Evolutionary conservation across 2,113 vertebrate species (phyloP).

Genomic region (Brachypodius melanocephalos): DNA sequence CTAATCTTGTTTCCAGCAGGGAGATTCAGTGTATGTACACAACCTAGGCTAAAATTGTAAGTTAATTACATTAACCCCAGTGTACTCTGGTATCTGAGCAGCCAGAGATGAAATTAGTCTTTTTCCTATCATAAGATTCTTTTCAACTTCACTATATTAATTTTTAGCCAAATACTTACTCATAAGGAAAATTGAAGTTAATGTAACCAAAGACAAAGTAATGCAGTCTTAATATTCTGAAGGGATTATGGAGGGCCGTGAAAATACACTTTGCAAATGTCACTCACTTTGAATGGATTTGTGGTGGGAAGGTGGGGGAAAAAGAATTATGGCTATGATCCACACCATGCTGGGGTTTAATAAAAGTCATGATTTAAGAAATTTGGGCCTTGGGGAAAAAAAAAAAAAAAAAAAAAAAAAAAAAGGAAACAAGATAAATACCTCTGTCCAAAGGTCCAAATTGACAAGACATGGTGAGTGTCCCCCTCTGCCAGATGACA

Average conservation of each 20-base stretch:
- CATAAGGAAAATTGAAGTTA: conserved; percentile 81
- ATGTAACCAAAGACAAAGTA: conserved; percentile 81
- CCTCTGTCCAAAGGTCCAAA: not conserved
- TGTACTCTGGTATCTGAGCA: conserved; percentile 74
- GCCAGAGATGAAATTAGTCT: conserved; percentile 79
- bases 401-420: not conserved
- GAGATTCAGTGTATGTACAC: conserved; percentile 80
- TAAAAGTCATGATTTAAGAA: conserved; percentile 48
- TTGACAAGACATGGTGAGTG: not conserved
- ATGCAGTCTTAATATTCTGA: conserved; percentile 78
- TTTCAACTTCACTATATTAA: conserved; percentile 81
- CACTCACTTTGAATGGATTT: conserved; percentile 72
- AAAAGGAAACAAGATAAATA: not conserved
- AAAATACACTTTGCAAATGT: conserved; percentile 77
- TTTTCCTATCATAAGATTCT: conserved; percentile 78
- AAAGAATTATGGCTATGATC: conserved; percentile 21
- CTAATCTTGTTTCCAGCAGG: conserved; percentile 79
- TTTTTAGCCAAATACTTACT: conserved; percentile 83
- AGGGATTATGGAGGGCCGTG: conserved; percentile 74
- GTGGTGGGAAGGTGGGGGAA: conserved; percentile 42
- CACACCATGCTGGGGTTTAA: conserved; percentile 19
- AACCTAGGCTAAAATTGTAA: conserved; percentile 77
- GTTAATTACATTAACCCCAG: conserved; percentile 82
- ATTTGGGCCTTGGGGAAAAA: not conserved
- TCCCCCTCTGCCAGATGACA: not conserved